Percentiles rank a stretch among this genome's conserved stretches.
Conservation (phyloP, 2,797 vertebrate species). For the Labeo calbasu region DNA sequence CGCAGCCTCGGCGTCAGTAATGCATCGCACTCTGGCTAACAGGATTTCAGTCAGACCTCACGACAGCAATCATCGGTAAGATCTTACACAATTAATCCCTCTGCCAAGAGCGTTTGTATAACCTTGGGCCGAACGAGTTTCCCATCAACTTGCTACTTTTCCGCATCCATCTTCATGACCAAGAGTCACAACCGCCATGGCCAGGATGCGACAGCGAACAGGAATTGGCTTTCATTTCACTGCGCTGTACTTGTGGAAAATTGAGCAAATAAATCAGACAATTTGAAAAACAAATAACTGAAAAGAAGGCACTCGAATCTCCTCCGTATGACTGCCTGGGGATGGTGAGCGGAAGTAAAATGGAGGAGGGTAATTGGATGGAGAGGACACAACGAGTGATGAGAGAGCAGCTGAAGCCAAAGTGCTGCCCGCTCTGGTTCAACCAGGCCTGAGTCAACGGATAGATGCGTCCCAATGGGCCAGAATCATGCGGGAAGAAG, state of each 20-base stretch:
- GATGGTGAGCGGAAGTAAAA: conserved; percentile 3
- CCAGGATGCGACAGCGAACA: not conserved
- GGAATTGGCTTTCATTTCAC: conserved; percentile 27
- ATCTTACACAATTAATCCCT: conserved; percentile 81
- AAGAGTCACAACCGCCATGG: not conserved
- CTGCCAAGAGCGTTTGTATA: conserved; percentile 70
- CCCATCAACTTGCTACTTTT: conserved; percentile 70
- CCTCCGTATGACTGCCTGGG: not conserved
- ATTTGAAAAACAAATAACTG: conserved; percentile 61
- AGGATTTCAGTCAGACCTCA: conserved; percentile 74
- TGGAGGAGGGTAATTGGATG: conserved; percentile 14
- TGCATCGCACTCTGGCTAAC: conserved; percentile 71
- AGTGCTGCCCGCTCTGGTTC: conserved; percentile 7
- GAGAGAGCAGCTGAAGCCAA: conserved; percentile 35
- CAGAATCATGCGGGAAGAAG: not conserved
- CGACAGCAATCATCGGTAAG: conserved; percentile 79
- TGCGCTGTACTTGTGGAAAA: conserved; percentile 21
- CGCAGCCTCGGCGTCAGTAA: conserved; percentile 53
- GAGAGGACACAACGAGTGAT: conserved; percentile 24
- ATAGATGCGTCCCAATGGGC: conserved; percentile 52
- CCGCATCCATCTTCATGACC: conserved; percentile 45
- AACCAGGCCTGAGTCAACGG: conserved; percentile 45
- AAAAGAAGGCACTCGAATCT: conserved; percentile 43
- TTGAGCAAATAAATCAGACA: conserved; percentile 60
- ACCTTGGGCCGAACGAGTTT: conserved; percentile 74